phyloP scores from a whole-genome alignment of 53 echinoderm and acorn worm genomes.

The Temnopleurus reevesii region DNA sequence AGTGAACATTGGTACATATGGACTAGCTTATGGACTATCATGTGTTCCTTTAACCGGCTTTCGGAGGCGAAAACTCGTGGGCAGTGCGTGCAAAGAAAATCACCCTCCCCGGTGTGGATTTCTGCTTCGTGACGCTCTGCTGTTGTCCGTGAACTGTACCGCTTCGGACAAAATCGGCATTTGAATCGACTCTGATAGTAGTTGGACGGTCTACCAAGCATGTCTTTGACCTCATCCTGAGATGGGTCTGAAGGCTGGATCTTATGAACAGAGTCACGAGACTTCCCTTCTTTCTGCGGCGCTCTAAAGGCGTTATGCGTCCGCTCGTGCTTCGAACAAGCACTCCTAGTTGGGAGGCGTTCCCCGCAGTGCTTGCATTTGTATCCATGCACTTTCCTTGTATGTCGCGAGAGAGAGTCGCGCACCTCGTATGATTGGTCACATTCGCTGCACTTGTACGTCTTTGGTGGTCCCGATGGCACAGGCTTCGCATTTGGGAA shows the following conservation, averaged over 20 bases:
- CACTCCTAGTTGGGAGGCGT: not conserved
- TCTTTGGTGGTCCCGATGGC: too few relatives aligned
- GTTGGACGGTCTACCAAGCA: constrained; percentile 30
- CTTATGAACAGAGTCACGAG: not conserved
- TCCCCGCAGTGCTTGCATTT: not conserved
- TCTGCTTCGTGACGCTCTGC: not conserved
- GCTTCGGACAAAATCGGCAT: constrained; percentile 35
- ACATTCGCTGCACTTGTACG: constrained; percentile 37
- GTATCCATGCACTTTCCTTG: not conserved
- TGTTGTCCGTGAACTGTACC: not conserved
- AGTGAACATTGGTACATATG: constrained; percentile 4
- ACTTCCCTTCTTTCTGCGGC: not conserved
- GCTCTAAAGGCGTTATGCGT: not conserved
- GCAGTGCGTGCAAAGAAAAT: constrained; percentile 1
- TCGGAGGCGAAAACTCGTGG: not conserved
- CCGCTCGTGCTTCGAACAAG: not conserved
- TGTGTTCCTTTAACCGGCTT: not conserved
- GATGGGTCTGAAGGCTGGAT: not conserved
- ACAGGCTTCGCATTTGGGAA: too few relatives aligned
- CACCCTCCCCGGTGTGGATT: not conserved
- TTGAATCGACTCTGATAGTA: constrained; percentile 8
- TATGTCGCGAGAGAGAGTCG: not conserved
- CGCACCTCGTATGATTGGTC: not conserved
- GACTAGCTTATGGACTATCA: not conserved
- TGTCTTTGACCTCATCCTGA: not conserved